Evolutionary conservation across 23 tunicate species (phyloP), one percentile per base, ranked within the genome.

Genomic region (Oikopleura dioica): DNA sequence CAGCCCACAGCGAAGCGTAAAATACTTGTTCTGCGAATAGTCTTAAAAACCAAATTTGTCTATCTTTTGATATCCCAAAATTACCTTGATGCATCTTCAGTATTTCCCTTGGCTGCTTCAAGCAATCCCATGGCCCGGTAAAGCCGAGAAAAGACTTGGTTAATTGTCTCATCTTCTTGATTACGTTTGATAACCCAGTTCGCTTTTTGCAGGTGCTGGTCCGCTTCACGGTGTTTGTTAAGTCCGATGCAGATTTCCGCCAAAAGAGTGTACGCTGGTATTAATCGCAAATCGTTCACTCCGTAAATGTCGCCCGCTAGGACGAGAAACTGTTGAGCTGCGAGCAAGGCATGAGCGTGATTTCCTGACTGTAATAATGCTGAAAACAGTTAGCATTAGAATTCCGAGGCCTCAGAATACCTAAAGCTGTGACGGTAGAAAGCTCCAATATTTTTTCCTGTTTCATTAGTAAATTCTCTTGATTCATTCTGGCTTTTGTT

Each of bases 71-170:
- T n/a, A n/a, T n/a, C n/a, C n/a, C n/a, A n/a, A n/a, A n/a, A n/a
- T n/a, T n/a, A n/a, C n/a, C n/a, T n/a, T n/a, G 5, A 28, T 23
- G 72, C 72, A 2, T 63, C 72, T 21, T 63, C 72, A 63, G 16
- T 63, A 63, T 63, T 63, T 63, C 72, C 72, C 26, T 63, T 63
- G 4, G 72, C 72, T 63, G 72, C 72, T 63, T 63, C 30, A 63
- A 63, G 30, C 72, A 63, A 28, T 5, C 72, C 72, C 16, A 63
- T 12, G 30, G 72, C 29, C 2, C 72, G 29, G 33, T 63, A 63
- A 2, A 63, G 33, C 26, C 72, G 16, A 4, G 33, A 21, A 63
- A 12, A 12, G 2, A 63, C 72, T 28, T 2, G 5, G 26, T 63
- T 63, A 63, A 63, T 63, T 12, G 16, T 63, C 26, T 63, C 72